Percentiles rank a stretch among this genome's conserved stretches.
Conservation (phyloP, 2,888 invertebrate genomes). For the Cryptosula pallasiana region DNA sequence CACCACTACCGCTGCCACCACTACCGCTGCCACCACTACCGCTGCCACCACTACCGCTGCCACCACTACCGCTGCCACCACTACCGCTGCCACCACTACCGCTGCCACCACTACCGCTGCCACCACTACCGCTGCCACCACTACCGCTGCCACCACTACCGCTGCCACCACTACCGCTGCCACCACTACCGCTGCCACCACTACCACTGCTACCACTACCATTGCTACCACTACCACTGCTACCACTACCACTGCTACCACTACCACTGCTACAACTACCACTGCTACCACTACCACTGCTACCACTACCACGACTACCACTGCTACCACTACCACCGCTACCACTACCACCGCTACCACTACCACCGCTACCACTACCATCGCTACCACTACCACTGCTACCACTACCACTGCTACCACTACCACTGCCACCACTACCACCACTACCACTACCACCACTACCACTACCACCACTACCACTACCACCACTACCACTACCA, state of each 20-base stretch:
- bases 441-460: background rate
- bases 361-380: background rate
- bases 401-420: background rate
- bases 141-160: background rate
- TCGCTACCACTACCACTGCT: background rate
- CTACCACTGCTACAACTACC: background rate
- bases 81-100: background rate
- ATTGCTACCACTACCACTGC: background rate
- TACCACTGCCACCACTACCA: background rate
- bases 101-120: background rate
- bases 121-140: background rate
- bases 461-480: background rate
- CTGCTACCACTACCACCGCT: background rate
- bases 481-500: background rate
- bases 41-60: background rate
- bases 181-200: background rate
- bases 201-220: background rate
- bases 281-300: background rate
- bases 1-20: background rate
- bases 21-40: background rate
- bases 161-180: background rate
- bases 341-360: background rate
- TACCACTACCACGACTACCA: background rate
- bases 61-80: background rate
- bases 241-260: background rate